These are phyloP conservation scores for Zophobas morio DNA, from an alignment of 1,140 invertebrate genomes.

Conservation along the genomic window DNA sequence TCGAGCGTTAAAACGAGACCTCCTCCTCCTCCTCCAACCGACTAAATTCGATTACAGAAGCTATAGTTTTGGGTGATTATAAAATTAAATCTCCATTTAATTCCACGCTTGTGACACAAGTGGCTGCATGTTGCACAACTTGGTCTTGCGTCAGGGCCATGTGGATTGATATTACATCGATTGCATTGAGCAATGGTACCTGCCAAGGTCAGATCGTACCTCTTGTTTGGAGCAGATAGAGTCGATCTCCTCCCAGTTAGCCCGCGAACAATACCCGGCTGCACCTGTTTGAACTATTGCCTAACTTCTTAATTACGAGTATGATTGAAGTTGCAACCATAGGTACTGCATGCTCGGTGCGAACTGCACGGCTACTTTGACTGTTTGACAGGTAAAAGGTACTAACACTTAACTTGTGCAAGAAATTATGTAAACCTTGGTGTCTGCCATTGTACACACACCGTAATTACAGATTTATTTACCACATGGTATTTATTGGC, in stretches of 20 bases:
- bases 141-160: conserved; percentile 50
- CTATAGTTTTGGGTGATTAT: background rate
- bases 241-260: conserved; percentile 21
- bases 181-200: conserved; percentile 49
- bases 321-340: conserved; percentile 24
- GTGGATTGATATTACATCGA: conserved; percentile 52
- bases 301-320: conserved; percentile 37
- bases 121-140: conserved; percentile 39
- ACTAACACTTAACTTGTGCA: conserved; percentile 26
- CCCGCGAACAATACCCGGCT: conserved; percentile 31
- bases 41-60: background rate
- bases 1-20: background rate
- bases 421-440: conserved; percentile 40
- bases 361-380: conserved; percentile 5
- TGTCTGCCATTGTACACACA: conserved; percentile 35
- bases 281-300: conserved; percentile 46
- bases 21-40: background rate
- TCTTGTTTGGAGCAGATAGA: conserved; percentile 32
- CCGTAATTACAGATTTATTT: conserved; percentile 39
- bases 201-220: conserved; percentile 48
- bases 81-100: conserved; percentile 37
- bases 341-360: conserved; percentile 1
- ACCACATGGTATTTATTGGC: conserved; percentile 33
- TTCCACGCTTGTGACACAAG: conserved; percentile 34
- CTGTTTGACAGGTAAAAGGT: conserved; percentile 28